A percentile compares a stretch with the other conserved stretches of the same genome.
phyloP scores from a whole-genome alignment of 2,888 invertebrate genomes.

The Ochropleura plecta region DNA sequence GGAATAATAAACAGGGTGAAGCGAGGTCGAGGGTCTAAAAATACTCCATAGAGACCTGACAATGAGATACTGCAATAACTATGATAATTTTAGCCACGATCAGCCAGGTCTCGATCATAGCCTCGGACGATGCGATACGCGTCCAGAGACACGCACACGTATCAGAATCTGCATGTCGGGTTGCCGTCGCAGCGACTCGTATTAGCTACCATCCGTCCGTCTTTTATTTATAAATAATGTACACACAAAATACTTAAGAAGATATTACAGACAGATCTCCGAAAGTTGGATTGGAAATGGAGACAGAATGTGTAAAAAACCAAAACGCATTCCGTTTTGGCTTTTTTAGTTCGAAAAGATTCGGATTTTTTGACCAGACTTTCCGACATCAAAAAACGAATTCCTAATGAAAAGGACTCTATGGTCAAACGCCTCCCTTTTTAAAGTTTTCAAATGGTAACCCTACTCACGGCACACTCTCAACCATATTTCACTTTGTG shows the following conservation, averaged over 20 bases:
- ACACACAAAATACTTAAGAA: no score
- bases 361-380: background rate
- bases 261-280: no score
- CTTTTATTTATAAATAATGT: no score
- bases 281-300: no score
- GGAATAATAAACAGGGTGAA: slow-evolving; percentile 71
- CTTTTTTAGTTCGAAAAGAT: background rate
- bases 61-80: slow-evolving; percentile 67
- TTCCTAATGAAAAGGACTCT: background rate
- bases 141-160: background rate
- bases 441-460: background rate
- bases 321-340: no score
- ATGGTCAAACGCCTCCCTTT: background rate
- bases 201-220: background rate
- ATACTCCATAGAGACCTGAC: slow-evolving; percentile 68
- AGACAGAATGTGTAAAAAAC: no score
- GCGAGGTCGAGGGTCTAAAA: slow-evolving; percentile 72
- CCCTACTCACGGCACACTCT: background rate
- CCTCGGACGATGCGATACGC: background rate
- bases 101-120: slow-evolving; percentile 5
- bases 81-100: slow-evolving; percentile 62
- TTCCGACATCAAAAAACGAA: background rate
- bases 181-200: background rate
- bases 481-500: background rate
- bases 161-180: background rate